These are phyloP conservation scores for Corythornis madagascariensis DNA, from an alignment of 2,113 vertebrate species.

Conservation along the genomic window DNA sequence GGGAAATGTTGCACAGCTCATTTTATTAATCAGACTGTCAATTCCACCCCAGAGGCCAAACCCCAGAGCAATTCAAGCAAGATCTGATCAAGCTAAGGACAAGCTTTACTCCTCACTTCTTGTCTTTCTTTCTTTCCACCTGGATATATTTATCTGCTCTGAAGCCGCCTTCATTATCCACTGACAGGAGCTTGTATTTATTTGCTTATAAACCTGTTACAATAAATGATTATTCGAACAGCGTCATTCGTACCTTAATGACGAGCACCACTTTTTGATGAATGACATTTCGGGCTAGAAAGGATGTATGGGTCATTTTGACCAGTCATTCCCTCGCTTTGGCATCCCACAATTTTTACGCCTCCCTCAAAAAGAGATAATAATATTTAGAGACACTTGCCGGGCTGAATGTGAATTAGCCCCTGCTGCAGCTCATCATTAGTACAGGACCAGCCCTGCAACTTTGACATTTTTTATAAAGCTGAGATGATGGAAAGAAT, in stretches of 20 bases:
- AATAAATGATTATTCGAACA: slow-evolving; percentile 99
- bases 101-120: slow-evolving; percentile 87
- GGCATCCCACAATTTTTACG: slow-evolving; percentile 88
- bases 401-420: slow-evolving; percentile 94
- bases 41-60: slow-evolving; percentile 99
- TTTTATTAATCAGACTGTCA: slow-evolving; percentile 99
- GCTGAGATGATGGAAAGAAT: slow-evolving; percentile 99
- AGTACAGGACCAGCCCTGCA: slow-evolving; percentile 86
- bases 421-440: slow-evolving; percentile 88
- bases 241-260: slow-evolving; percentile 99
- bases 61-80: slow-evolving; percentile 92
- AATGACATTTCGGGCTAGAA: slow-evolving; percentile 94
- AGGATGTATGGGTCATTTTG: slow-evolving; percentile 96
- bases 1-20: slow-evolving; percentile 97
- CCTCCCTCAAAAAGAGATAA: slow-evolving; percentile 91
- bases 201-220: slow-evolving; percentile 99
- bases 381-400: slow-evolving; percentile 92
- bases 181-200: slow-evolving; percentile 99
- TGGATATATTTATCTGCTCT: slow-evolving; percentile 99
- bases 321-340: slow-evolving; percentile 93
- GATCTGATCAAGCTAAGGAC: slow-evolving; percentile 90
- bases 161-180: slow-evolving; percentile 98
- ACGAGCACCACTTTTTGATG: slow-evolving; percentile 95
- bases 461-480: slow-evolving; percentile 84
- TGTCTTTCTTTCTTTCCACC: slow-evolving; percentile 89